Evolutionary conservation across 2,888 invertebrate genomes (phyloP).

Genomic region (Hofmannophila pseudospretella): DNA sequence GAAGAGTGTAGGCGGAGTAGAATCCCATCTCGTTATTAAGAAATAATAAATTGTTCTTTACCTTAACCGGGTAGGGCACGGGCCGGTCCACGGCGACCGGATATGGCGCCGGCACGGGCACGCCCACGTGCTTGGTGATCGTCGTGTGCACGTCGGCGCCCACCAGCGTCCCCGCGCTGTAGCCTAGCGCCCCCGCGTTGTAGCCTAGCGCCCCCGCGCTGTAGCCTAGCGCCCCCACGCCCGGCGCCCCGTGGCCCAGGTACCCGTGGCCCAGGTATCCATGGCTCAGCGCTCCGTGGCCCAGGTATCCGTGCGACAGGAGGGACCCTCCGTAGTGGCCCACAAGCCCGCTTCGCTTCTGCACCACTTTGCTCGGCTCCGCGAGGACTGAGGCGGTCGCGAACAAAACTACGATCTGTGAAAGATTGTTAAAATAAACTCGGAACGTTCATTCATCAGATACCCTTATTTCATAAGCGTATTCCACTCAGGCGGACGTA

Average conservation of each 20-base stretch:
- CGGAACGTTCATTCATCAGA: not conserved
- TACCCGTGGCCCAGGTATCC: slow-evolving; percentile 24
- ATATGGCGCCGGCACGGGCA: slow-evolving; percentile 68
- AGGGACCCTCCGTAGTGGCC: slow-evolving; percentile 44
- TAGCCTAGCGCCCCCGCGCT: slow-evolving; percentile 20
- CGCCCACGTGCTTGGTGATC: slow-evolving; percentile 68
- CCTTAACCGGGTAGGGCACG: slow-evolving; percentile 64
- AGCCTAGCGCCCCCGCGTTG: slow-evolving; percentile 19
- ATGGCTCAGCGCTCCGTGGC: slow-evolving; percentile 22
- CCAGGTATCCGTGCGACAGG: slow-evolving; percentile 20
- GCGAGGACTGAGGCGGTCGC: slow-evolving; percentile 57
- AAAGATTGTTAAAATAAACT: slow-evolving; percentile 12
- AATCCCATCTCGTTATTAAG: no score
- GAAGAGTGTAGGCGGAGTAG: no score
- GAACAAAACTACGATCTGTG: slow-evolving; percentile 54
- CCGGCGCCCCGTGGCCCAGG: slow-evolving; percentile 22
- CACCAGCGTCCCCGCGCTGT: slow-evolving; percentile 32
- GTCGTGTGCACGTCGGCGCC: slow-evolving; percentile 71
- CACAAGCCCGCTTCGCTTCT: slow-evolving; percentile 62
- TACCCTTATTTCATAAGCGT: not conserved
- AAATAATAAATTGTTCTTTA: no score
- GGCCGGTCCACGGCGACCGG: slow-evolving; percentile 69
- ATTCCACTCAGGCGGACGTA: not conserved
- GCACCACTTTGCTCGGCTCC: slow-evolving; percentile 63
- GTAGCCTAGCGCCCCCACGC: no score